phyloP scores from a whole-genome alignment of 2,888 invertebrate genomes.

The Nemotelus nigrinus region DNA sequence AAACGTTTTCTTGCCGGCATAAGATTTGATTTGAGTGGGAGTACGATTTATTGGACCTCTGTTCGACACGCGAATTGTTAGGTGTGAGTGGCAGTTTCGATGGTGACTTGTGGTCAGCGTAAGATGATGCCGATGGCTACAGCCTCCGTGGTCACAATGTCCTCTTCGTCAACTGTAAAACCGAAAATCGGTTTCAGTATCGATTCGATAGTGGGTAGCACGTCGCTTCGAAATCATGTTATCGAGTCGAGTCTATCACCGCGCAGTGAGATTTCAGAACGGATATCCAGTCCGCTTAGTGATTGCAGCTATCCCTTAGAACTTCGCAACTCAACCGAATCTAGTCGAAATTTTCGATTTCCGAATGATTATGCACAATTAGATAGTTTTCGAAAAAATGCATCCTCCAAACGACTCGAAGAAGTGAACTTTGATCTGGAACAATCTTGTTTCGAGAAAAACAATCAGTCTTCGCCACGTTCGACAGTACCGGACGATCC shows the following conservation, averaged over 20 bases:
- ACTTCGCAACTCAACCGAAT: conserved; percentile 51
- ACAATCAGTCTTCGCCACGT: neutral
- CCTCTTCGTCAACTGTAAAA: conserved; percentile 73
- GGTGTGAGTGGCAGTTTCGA: conserved; percentile 54
- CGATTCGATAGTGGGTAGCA: conserved; percentile 86
- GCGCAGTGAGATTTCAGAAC: conserved; percentile 49
- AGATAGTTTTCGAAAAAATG: conserved; percentile 30
- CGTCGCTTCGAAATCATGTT: conserved; percentile 53
- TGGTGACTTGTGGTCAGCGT: conserved; percentile 65
- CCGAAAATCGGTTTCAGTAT: conserved; percentile 95
- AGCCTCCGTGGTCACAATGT: conserved; percentile 85
- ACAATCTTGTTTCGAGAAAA: neutral
- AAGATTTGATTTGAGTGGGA: neutral
- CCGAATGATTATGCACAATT: neutral
- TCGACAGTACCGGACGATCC: conserved; percentile 7
- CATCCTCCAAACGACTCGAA: conserved; percentile 3
- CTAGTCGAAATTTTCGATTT: conserved; percentile 22
- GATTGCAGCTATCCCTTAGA: conserved; percentile 55
- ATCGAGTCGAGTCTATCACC: conserved; percentile 52
- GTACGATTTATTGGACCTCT: no score
- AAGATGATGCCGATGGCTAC: conserved; percentile 94
- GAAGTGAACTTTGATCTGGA: neutral
- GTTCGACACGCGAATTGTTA: neutral
- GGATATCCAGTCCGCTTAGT: conserved; percentile 49
- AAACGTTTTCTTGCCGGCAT: neutral